Base-by-base conservation (phyloP, 1,140 invertebrate species). In the Amphibalanus amphitrite region DNA sequence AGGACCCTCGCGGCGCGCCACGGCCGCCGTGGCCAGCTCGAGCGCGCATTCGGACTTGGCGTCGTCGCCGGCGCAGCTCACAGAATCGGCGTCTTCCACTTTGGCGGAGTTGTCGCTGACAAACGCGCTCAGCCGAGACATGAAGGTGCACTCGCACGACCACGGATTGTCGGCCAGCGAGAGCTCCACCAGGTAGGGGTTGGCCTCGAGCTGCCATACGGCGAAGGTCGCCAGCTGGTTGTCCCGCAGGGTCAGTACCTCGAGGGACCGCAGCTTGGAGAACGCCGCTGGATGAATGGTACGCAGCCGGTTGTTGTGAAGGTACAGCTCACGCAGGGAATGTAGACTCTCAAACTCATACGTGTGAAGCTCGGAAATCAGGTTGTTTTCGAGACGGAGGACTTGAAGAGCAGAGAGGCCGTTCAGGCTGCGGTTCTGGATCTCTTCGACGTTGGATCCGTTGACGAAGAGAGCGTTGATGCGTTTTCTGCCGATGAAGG, bases 391-490 rank as follows among this genome's bases (percentile, higher is more conserved):
- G 75, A 95, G 83, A 82, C 94, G 90, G 59, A 94, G 83, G 25
- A 76, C 72, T 23, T 78, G 76, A 0, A 83, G 75, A 64, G 90
- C 84, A 70, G 86, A 85, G 74, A 95, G 84, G 59, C 92, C 92
- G 80, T 89, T 92, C 81, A 95, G 95, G 6, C 92, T 93, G 76
- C 91, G 88, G 80, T 95, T 95, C 78, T 91, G 88, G 40, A 95
- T 85, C 29, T 86, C 86, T 20, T 87, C 85, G 71, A 95, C 92
- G 74, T 89, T 89, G 47, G 91, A 93, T 80, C 90, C 90, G 81
- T 95, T 96, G 17, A 92, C 86, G 78, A 88, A 93, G 33, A 96
- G 81, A 70, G 92, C 87, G 79, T 89, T 88, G 74, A 96, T 81
- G 78, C 92, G 90, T 78, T 93, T 92, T 73, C 92, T 85, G 0